Evolutionary conservation across 2,888 invertebrate genomes (phyloP).

Genomic region (Lottia scabra): DNA sequence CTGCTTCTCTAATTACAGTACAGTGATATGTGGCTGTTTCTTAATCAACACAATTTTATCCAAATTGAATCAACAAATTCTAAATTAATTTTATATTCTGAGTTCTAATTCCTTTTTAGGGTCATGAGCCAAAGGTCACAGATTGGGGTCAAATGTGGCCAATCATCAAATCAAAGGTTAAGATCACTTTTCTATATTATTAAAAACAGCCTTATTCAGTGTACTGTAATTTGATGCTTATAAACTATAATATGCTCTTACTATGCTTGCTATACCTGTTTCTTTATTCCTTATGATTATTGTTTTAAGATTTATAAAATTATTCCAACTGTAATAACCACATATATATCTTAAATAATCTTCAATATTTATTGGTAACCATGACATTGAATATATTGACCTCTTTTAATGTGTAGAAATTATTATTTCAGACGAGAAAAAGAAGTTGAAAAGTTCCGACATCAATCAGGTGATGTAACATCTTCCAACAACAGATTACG

Average conservation of each 20-base stretch:
- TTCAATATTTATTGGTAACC: too few species aligned
- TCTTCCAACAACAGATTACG: conserved; percentile 45
- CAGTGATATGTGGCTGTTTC: conserved; percentile 1
- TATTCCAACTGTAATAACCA: too few species aligned
- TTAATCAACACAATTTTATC: neutral
- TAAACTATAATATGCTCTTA: neutral
- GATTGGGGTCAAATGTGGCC: conserved; percentile 5
- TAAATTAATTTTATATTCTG: too few species aligned
- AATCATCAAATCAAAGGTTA: conserved; percentile 1
- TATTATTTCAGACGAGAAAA: conserved; percentile 18
- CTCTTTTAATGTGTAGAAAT: neutral
- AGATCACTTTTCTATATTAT: neutral
- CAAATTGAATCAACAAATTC: too few species aligned
- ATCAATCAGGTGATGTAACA: conserved; percentile 55
- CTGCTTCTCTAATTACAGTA: neutral
- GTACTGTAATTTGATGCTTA: neutral
- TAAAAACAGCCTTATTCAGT: neutral
- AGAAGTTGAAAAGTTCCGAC: conserved; percentile 17
- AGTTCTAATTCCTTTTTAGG: neutral
- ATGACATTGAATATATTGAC: too few species aligned
- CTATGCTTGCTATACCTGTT: too few species aligned
- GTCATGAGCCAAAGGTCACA: conserved; percentile 4
- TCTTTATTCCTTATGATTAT: too few species aligned
- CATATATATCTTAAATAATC: too few species aligned
- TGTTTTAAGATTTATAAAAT: too few species aligned